Conservation (phyloP, 1,140 invertebrate species). For the Platorchestia sp. region DNA sequence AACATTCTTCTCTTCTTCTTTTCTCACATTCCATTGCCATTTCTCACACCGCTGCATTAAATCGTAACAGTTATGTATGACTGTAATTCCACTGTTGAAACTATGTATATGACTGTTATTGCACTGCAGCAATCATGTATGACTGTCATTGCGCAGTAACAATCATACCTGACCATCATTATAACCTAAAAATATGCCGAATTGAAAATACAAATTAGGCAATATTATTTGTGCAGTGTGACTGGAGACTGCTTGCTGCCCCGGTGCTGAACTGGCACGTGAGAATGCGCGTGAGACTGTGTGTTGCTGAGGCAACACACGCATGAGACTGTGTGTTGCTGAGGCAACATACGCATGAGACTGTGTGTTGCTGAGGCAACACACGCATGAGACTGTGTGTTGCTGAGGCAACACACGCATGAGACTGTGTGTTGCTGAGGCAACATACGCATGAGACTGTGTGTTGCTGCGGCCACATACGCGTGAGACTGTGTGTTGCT, state of each 20-base stretch:
- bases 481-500: no score
- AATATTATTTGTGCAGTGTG: not conserved
- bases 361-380: not conserved
- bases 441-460: no score
- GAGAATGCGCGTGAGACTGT: not conserved
- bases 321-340: not conserved
- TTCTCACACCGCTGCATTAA: no score
- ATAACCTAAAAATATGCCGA: not conserved
- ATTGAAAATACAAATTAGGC: not conserved
- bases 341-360: not conserved
- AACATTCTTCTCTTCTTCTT: no score
- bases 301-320: not conserved
- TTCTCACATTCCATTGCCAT: no score
- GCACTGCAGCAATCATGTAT: not conserved
- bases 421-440: no score
- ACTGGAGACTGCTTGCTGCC: not conserved
- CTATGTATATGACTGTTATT: no score
- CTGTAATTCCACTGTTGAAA: no score
- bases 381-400: not conserved
- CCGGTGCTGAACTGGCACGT: not conserved
- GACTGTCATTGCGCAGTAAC: conserved; percentile 48
- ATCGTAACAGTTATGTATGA: no score
- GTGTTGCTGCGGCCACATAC: no score
- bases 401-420: no score
- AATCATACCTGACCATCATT: not conserved